A percentile compares a stretch with the other conserved stretches of the same genome.
Conservation (phyloP, 2,113 vertebrate species). For the Sprattus sprattus region DNA sequence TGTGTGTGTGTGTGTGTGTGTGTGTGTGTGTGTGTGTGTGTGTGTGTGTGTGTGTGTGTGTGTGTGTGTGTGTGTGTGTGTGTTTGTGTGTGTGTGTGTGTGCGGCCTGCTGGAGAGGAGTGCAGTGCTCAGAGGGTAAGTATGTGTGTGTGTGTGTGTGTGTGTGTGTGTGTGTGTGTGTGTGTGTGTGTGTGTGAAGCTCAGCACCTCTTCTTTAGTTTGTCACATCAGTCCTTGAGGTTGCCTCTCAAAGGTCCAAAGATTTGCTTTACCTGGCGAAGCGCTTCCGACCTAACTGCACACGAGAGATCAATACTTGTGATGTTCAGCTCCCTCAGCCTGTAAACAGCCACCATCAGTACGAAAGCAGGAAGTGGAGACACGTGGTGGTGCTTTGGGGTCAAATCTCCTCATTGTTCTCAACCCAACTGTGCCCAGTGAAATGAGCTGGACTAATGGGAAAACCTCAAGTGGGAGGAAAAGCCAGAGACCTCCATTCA, state of each 20-base stretch:
- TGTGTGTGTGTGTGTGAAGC: conserved; percentile 15
- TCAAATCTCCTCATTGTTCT: neutral
- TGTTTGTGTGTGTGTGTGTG: conserved; percentile 7
- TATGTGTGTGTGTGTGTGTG: conserved; percentile 15
- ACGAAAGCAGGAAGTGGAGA: neutral
- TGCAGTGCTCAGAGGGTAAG: conserved; percentile 81
- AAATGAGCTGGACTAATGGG: neutral
- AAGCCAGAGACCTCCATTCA: neutral
- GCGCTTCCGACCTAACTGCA: neutral
- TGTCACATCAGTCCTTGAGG: neutral
- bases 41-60: neutral
- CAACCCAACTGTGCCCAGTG: neutral
- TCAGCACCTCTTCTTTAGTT: neutral
- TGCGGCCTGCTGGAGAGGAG: conserved; percentile 79
- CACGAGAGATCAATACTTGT: neutral
- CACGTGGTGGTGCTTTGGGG: neutral
- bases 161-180: conserved; percentile 20
- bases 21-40: too few relatives aligned
- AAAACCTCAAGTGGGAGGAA: neutral
- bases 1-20: too few relatives aligned
- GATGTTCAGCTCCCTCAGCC: neutral
- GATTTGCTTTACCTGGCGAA: neutral
- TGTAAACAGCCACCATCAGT: neutral
- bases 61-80: conserved; percentile 19
- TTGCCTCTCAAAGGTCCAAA: neutral